Evolutionary conservation across 2,888 invertebrate genomes (phyloP).

Genomic region (Troglohyphantes excavatus): DNA sequence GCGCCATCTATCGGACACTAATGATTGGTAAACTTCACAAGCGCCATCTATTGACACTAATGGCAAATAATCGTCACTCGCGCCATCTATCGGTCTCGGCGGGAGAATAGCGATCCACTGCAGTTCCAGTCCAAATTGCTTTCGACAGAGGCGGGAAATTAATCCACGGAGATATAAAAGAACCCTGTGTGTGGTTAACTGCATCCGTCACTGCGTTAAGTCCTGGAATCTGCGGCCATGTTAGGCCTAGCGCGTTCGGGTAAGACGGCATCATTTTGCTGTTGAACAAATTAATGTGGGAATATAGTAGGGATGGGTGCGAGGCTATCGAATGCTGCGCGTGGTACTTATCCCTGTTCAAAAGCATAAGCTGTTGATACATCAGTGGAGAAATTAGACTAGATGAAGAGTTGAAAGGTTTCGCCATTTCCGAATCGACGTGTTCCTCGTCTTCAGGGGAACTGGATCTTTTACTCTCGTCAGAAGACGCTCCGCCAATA

Average conservation of each 20-base stretch:
- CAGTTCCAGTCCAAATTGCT: constrained; percentile 58
- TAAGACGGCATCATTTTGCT: constrained; percentile 64
- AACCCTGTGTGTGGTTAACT: constrained; percentile 15
- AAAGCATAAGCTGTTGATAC: constrained; percentile 61
- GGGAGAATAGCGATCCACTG: constrained; percentile 44
- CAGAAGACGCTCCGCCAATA: constrained; percentile 33
- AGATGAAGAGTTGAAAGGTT: constrained; percentile 15
- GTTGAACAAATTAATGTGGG: constrained; percentile 58
- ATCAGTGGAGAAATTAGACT: constrained; percentile 41
- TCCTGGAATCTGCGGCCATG: constrained; percentile 61
- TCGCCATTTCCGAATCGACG: constrained; percentile 20
- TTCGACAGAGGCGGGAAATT: constrained; percentile 52
- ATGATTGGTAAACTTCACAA: background rate
- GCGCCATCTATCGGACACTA: background rate
- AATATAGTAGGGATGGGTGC: constrained; percentile 59
- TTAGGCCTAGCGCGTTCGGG: constrained; percentile 45
- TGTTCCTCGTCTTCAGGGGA: constrained; percentile 24
- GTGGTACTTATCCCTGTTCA: constrained; percentile 69
- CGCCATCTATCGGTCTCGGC: constrained; percentile 51
- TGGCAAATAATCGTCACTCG: constrained; percentile 11
- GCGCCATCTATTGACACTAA: background rate
- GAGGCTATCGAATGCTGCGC: constrained; percentile 12
- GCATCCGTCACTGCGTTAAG: constrained; percentile 53
- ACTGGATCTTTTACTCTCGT: constrained; percentile 22
- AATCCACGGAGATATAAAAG: constrained; percentile 54